These are phyloP conservation scores for Parnassius glacialis DNA, from an alignment of 2,888 invertebrate genomes.

Conservation along the genomic window DNA sequence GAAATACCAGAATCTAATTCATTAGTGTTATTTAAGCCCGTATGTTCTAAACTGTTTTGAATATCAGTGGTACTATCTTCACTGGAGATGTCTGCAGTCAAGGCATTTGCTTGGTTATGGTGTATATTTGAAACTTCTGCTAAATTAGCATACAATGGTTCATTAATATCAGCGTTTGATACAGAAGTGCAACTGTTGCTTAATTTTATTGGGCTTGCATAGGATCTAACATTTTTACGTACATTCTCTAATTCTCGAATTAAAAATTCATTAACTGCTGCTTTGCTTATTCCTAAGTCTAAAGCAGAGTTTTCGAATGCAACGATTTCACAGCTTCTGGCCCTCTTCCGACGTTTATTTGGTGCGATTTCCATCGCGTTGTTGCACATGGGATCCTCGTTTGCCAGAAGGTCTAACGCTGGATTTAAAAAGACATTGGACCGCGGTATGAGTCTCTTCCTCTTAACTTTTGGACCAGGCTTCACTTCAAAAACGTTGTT, in stretches of 20 bases:
- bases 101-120: neutral
- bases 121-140: constrained; percentile 27
- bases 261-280: constrained; percentile 62
- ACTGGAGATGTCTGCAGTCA: constrained; percentile 26
- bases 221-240: constrained; percentile 49
- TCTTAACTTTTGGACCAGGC: constrained; percentile 54
- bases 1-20: constrained; percentile 58
- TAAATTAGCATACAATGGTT: constrained; percentile 60
- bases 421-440: constrained; percentile 71
- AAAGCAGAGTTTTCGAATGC: constrained; percentile 70
- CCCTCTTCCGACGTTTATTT: constrained; percentile 63
- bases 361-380: constrained; percentile 74
- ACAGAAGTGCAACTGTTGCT: constrained; percentile 11
- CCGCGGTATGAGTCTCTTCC: constrained; percentile 61
- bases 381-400: constrained; percentile 75
- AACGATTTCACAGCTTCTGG: constrained; percentile 59
- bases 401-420: constrained; percentile 66
- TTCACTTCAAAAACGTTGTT: constrained; percentile 75
- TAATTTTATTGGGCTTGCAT: constrained; percentile 33
- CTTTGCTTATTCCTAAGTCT: constrained; percentile 62
- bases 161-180: constrained; percentile 29
- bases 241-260: constrained; percentile 69
- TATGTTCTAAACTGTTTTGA: constrained; percentile 10
- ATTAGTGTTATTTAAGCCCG: constrained; percentile 33
- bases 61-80: neutral